phyloP scores from a whole-genome alignment of 1,140 invertebrate genomes.

The Aphelenchoides fujianensis region DNA sequence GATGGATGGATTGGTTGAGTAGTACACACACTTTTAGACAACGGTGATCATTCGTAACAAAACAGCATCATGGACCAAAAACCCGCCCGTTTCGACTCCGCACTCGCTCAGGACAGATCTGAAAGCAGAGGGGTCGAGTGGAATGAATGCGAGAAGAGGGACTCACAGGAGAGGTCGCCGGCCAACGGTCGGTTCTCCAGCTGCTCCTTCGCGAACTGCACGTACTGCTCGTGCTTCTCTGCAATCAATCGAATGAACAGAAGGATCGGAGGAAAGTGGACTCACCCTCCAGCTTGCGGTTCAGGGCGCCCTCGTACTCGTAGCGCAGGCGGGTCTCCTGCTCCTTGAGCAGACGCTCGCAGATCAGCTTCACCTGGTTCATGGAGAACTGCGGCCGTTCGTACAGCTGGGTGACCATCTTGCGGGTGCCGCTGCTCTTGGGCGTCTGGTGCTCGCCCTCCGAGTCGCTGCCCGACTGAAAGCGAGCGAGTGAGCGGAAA shows the following conservation, averaged over 20 bases:
- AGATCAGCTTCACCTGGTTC: constrained; percentile 53
- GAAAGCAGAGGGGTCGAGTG: constrained; percentile 9
- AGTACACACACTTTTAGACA: too few species aligned
- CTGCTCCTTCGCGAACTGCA: constrained; percentile 61
- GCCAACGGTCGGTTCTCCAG: constrained; percentile 31
- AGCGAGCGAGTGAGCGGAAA: constrained; percentile 17
- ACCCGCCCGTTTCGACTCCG: neutral
- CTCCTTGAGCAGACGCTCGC: constrained; percentile 52
- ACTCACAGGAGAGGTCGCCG: constrained; percentile 36
- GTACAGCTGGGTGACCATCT: constrained; percentile 28
- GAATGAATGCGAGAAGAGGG: neutral
- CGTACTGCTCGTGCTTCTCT: constrained; percentile 61
- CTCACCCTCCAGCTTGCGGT: constrained; percentile 54
- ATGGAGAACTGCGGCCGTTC: constrained; percentile 51
- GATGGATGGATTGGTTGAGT: neutral
- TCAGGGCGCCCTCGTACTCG: constrained; percentile 57
- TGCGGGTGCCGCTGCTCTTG: neutral
- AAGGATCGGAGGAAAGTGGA: neutral
- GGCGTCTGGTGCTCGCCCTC: constrained; percentile 36
- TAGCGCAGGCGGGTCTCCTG: constrained; percentile 59
- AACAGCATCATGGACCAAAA: neutral
- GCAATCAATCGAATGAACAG: constrained; percentile 29
- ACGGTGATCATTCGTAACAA: too few species aligned
- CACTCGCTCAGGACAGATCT: constrained; percentile 12
- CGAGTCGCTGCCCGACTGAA: constrained; percentile 51